Base-by-base conservation (phyloP, 1,140 invertebrate species). In the Brachionus calyciflorus region DNA sequence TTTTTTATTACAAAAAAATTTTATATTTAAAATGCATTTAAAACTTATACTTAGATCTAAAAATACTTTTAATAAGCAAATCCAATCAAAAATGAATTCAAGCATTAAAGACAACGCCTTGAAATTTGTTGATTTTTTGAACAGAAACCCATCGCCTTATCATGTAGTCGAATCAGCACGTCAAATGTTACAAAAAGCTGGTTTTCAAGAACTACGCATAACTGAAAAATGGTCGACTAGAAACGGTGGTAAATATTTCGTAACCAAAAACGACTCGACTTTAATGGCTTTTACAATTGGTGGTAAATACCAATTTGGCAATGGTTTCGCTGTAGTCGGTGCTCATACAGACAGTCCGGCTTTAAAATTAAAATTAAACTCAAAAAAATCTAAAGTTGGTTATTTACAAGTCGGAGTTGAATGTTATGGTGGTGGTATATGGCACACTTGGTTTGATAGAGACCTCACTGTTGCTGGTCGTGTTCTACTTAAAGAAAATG, bases 341-440 rank as follows among this genome's bases (percentile, higher is more conserved):
- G 86, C 87, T 41, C 87, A 88, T 77, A 87, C 87, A 2, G 87
- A 88, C 81, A 86, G 84, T 79, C 87, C 87, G 0, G 87, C 86
- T 80, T 80, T 88, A 0, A 57, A 69, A 55, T 21, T 77, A 1
- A 77, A 77, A 77, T 26, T 60, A 14, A 26, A 28, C 4, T 77
- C 76, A 12, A 77, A 77, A 46, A 41, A 48, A 21, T 40, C 33
- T 1, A 40, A 51, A 41, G 10, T n/a, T 19, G 60, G 48, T 1
- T 77, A 68, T 55, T 19, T 69, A 17, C 60, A 77, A 77, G 26
- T 77, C 5, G 60, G 60, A 0, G 60, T 68, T 28, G 83, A 87
- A 30, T 83, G 82, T 51, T 88, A 88, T 80, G 87, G 87, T 14
- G 87, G 87, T 17, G 87, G 87, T 3, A 83, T 85, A 60, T 88